Evolutionary conservation across 2,113 vertebrate species (phyloP).

Genomic region (Pogona vitticeps): DNA sequence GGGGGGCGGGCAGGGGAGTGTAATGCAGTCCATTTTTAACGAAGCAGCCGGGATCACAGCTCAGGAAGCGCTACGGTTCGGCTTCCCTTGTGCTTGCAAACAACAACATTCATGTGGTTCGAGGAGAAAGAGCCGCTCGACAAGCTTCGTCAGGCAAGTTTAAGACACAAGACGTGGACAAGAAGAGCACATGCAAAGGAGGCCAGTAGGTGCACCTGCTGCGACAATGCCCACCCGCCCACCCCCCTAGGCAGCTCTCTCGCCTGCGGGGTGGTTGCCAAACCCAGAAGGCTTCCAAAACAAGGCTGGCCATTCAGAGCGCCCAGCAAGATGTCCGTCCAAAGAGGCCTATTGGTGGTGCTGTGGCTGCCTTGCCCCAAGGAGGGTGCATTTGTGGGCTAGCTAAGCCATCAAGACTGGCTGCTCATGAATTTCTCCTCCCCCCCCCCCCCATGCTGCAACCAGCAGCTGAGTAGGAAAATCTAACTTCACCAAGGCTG

Average conservation of each 20-base stretch:
- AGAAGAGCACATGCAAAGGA: constrained; percentile 62
- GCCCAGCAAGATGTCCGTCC: neutral
- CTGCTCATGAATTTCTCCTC: neutral
- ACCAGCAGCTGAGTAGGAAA: neutral
- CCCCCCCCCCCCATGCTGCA: rapidly evolving
- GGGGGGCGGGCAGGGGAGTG: constrained; percentile 4
- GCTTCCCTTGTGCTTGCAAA: constrained; percentile 28
- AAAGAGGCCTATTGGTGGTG: neutral
- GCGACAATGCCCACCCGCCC: constrained; percentile 39
- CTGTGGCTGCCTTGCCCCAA: neutral
- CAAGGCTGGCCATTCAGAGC: neutral
- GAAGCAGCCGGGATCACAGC: constrained; percentile 25
- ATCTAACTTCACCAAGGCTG: neutral
- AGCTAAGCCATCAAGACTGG: constrained; percentile 23
- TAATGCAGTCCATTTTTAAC: constrained; percentile 17
- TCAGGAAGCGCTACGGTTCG: neutral
- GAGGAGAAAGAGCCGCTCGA: constrained; percentile 48
- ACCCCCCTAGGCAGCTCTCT: constrained; percentile 40
- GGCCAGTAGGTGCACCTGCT: constrained; percentile 35
- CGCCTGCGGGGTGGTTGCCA: neutral
- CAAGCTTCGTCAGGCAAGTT: constrained; percentile 31
- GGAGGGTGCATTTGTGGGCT: neutral
- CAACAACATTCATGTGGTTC: constrained; percentile 8
- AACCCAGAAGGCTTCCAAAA: neutral
- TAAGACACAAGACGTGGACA: constrained; percentile 50